Percentiles rank a stretch among this genome's conserved stretches.
These are phyloP conservation scores for Cephus pygmeus DNA, from an alignment of 2,888 invertebrate species.

Conservation along the genomic window DNA sequence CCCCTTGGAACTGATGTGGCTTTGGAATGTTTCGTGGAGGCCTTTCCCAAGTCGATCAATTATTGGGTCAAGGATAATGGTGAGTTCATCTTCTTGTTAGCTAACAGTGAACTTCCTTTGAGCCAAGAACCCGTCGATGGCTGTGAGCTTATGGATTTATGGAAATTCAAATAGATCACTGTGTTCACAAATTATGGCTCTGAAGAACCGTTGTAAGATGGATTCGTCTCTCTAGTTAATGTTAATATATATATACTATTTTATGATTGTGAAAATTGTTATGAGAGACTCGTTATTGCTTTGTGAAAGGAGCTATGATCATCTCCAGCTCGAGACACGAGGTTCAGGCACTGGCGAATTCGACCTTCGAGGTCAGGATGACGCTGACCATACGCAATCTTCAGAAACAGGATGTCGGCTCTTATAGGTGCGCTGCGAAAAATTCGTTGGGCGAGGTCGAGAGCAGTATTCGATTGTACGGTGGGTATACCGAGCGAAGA, in stretches of 20 bases:
- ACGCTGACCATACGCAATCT: conserved; percentile 80
- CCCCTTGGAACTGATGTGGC: conserved; percentile 88
- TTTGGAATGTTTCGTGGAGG: conserved; percentile 90
- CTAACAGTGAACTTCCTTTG: not conserved
- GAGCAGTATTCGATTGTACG: conserved; percentile 86
- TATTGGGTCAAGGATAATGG: conserved; percentile 90
- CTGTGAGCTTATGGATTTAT: not conserved
- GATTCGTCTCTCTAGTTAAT: not conserved
- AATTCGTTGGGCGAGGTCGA: conserved; percentile 83
- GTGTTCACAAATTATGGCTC: not conserved
- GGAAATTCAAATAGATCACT: not conserved
- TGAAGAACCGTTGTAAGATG: not conserved
- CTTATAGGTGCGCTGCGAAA: conserved; percentile 83
- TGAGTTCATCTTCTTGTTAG: conserved; percentile 65
- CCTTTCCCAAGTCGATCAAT: conserved; percentile 90
- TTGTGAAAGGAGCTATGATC: conserved; percentile 80
- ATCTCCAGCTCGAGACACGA: conserved; percentile 84
- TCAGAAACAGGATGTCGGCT: conserved; percentile 80
- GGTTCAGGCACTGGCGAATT: conserved; percentile 76
- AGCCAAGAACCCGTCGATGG: not conserved
- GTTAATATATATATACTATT: no score
- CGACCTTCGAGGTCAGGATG: conserved; percentile 86
- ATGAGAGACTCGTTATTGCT: not conserved
- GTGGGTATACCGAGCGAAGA: conserved; percentile 69
- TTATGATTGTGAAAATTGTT: not conserved